phyloP scores from a whole-genome alignment of 2,888 invertebrate genomes.

The Malacosoma neustria region DNA sequence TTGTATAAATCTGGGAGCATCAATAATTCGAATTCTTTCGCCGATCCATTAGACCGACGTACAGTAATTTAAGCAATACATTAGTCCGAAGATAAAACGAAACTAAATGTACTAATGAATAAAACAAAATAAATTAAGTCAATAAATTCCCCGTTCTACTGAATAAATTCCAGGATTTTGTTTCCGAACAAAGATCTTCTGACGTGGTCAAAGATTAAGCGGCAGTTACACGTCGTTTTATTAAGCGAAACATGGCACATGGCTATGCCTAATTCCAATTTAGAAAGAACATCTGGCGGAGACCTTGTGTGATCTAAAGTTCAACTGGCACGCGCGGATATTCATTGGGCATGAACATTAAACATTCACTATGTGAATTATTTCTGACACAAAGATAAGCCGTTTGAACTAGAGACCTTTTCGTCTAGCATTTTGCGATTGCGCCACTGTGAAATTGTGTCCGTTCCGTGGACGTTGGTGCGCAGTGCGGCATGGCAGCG shows the following conservation, averaged over 20 bases:
- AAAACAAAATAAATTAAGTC: slow-evolving; percentile 5
- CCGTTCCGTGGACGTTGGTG: neutral
- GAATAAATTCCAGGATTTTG: neutral
- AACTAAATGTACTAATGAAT: slow-evolving; percentile 1
- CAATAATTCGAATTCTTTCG: slow-evolving; percentile 24
- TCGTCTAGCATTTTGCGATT: slow-evolving; percentile 65
- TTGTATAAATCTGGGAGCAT: slow-evolving; percentile 30
- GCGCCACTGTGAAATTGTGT: slow-evolving; percentile 56
- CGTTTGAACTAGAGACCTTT: slow-evolving; percentile 63
- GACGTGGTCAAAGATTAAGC: neutral
- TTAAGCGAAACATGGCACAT: neutral
- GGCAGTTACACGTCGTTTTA: neutral
- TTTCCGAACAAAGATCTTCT: neutral
- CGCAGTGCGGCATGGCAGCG: slow-evolving; percentile 30
- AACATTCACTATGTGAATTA: slow-evolving; percentile 39
- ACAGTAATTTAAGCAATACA: neutral
- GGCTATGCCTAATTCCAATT: neutral
- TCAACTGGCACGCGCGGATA: slow-evolving; percentile 41
- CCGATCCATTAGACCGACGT: slow-evolving; percentile 5
- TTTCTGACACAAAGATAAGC: slow-evolving; percentile 56
- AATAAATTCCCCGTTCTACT: neutral
- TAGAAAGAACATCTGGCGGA: slow-evolving; percentile 16
- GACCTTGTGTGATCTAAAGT: slow-evolving; percentile 30
- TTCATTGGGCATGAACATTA: slow-evolving; percentile 34
- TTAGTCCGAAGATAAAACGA: neutral